Evolutionary conservation across 2,888 invertebrate species (phyloP).

Genomic region (Trissolcus brochymenae): DNA sequence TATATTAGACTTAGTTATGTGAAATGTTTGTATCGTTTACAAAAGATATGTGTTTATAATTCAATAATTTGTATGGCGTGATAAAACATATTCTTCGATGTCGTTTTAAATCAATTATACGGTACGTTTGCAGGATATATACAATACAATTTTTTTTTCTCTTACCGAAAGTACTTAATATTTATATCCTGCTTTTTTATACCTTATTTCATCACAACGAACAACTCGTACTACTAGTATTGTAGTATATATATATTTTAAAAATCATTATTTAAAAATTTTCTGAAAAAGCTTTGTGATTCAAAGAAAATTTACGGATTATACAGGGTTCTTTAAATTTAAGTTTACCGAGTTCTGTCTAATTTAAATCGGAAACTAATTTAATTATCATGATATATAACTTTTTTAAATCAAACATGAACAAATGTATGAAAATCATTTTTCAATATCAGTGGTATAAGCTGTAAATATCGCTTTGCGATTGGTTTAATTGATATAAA

Average conservation of each 20-base stretch:
- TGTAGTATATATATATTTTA: not conserved
- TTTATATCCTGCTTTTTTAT: not conserved
- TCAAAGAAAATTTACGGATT: slow-evolving; percentile 20
- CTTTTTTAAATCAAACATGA: too few relatives aligned
- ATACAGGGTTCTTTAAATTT: slow-evolving; percentile 39
- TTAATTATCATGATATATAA: not conserved
- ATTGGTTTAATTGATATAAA: slow-evolving; percentile 31
- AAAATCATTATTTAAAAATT: not conserved
- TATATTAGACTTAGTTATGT: not conserved
- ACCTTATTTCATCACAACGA: not conserved
- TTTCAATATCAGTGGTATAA: slow-evolving; percentile 1
- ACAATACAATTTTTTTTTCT: not conserved
- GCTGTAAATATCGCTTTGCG: slow-evolving; percentile 2
- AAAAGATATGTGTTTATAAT: not conserved
- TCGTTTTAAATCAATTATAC: slow-evolving; percentile 36
- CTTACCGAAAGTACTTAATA: not conserved
- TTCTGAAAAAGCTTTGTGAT: slow-evolving; percentile 5
- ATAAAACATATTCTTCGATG: slow-evolving; percentile 22
- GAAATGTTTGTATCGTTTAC: not conserved
- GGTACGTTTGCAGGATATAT: slow-evolving; percentile 1
- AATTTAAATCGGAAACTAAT: slow-evolving; percentile 1
- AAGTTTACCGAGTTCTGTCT: slow-evolving; percentile 17
- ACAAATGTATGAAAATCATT: not conserved
- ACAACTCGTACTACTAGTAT: not conserved
- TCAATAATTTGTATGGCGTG: slow-evolving; percentile 29